phyloP scores from a whole-genome alignment of 2,797 vertebrate species.

The Stomatorhinus walkeri region DNA sequence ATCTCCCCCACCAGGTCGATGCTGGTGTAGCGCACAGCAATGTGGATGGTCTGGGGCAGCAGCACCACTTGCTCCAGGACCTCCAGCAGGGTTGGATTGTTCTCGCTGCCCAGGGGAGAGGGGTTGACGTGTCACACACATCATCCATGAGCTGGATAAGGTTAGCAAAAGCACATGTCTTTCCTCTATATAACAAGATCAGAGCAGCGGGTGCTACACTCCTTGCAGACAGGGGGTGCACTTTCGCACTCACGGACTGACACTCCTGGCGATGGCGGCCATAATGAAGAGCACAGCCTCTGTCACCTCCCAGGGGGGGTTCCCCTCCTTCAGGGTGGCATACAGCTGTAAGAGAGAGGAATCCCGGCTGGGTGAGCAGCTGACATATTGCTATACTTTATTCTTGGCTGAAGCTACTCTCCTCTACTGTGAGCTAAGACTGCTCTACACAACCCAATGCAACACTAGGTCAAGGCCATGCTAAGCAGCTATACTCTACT shows the following conservation, averaged over 20 bases:
- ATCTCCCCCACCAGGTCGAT: slow-evolving; percentile 96
- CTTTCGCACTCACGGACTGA: slow-evolving; percentile 66
- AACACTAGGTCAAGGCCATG: neutral
- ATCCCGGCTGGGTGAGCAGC: slow-evolving; percentile 29
- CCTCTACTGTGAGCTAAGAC: neutral
- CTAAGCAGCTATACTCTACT: neutral
- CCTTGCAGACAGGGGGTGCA: neutral
- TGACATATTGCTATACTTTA: neutral
- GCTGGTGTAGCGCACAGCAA: slow-evolving; percentile 89
- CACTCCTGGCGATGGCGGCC: slow-evolving; percentile 72
- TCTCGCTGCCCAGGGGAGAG: slow-evolving; percentile 65
- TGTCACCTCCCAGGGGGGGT: slow-evolving; percentile 94
- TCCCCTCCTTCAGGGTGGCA: slow-evolving; percentile 84
- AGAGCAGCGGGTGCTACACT: neutral
- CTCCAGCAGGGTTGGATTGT: slow-evolving; percentile 86
- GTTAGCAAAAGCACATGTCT: neutral
- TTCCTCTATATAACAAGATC: neutral
- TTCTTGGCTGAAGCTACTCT: neutral
- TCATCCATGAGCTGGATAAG: neutral
- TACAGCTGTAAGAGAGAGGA: slow-evolving; percentile 82
- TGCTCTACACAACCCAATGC: neutral
- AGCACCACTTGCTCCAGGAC: slow-evolving; percentile 87
- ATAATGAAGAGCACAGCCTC: slow-evolving; percentile 95
- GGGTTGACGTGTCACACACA: neutral
- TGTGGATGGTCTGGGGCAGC: slow-evolving; percentile 82